Evolutionary conservation across 2,888 invertebrate species (phyloP), one percentile per base, ranked within the genome.

Genomic region (Drosophila pseudotakahashii): DNA sequence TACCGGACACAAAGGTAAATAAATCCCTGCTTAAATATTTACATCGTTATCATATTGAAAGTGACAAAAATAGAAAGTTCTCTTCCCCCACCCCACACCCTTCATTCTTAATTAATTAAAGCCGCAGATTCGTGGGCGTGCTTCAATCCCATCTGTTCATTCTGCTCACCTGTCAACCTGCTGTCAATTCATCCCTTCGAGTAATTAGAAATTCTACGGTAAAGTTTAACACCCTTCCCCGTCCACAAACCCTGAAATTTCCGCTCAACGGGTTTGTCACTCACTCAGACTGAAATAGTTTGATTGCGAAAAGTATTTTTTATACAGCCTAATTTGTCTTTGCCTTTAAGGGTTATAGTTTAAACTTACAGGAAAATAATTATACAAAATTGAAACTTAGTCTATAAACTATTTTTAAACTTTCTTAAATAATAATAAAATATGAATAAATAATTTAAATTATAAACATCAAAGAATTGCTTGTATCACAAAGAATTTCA

Each of bases 41-140:
- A 61, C 58, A 19, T 10, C 44, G n/a, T 16, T 14, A 30, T 32
- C 30, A 11, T 16, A 32, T 32, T 6, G 14, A 30, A 10, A 26
- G 51, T 19, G 64, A 45, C 14, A 32, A 26, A 36, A 19, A 30
- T 36, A 32, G 16, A 16, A 50, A 30, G 16, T 51, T 37, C 36
- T 4, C 30, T 2, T 19, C 32, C 10, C 36, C 32, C 3, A 19
- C 39, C 16, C 77, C 75, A 73, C 30, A 7, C 30, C 7, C n/a
- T 72, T 77, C 75, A 75, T 54, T 75, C 72, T 80, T 77, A 72
- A 80, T 85, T 85, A 82, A 82, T 82, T 82, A 82, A 73, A 71
- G 63, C 68, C 60, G 32, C 41, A 47, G 61, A 53, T 32, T 32
- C 13, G 26, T 36, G 45, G 41, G 19, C 34, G 36, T 30, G n/a